A percentile compares a stretch with the other conserved stretches of the same genome.
Conservation (phyloP, 2,797 vertebrate genomes). For the Tarsius wallacei region DNA sequence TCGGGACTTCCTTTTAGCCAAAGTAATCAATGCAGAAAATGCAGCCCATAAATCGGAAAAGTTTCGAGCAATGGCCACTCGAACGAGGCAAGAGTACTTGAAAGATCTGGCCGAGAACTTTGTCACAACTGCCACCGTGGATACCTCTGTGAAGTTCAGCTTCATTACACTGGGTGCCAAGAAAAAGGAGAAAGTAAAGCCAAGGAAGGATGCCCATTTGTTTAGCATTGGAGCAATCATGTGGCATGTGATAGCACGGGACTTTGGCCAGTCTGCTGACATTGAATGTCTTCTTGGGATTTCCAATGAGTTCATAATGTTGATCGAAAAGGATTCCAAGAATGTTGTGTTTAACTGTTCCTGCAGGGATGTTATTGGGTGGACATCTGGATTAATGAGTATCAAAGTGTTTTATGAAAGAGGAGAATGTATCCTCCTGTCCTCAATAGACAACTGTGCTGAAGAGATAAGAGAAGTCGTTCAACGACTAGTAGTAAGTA, state of each 20-base stretch:
- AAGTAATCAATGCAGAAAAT: conserved; percentile 99
- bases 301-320: conserved; percentile 98
- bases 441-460: conserved; percentile 94
- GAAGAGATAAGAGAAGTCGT: conserved; percentile 97
- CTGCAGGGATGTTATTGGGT: conserved; percentile 98
- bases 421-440: conserved; percentile 97
- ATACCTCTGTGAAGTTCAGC: conserved; percentile 97
- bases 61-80: conserved; percentile 98
- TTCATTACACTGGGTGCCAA: conserved; percentile 98
- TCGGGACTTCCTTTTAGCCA: conserved; percentile 99
- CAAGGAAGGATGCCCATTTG: conserved; percentile 96
- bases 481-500: conserved; percentile 96
- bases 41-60: conserved; percentile 99
- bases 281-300: conserved; percentile 97
- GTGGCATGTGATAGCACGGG: conserved; percentile 96
- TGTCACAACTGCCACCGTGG: conserved; percentile 96
- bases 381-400: conserved; percentile 97
- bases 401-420: conserved; percentile 98
- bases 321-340: conserved; percentile 97
- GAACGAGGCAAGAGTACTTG: conserved; percentile 98
- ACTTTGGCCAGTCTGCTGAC: conserved; percentile 96
- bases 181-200: conserved; percentile 97
- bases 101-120: conserved; percentile 99
- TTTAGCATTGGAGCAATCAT: conserved; percentile 96
- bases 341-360: conserved; percentile 99